Evolutionary conservation across 2,888 invertebrate species (phyloP), one percentile per base, ranked within the genome.

Genomic region (Eudasyphora cyanicolor): DNA sequence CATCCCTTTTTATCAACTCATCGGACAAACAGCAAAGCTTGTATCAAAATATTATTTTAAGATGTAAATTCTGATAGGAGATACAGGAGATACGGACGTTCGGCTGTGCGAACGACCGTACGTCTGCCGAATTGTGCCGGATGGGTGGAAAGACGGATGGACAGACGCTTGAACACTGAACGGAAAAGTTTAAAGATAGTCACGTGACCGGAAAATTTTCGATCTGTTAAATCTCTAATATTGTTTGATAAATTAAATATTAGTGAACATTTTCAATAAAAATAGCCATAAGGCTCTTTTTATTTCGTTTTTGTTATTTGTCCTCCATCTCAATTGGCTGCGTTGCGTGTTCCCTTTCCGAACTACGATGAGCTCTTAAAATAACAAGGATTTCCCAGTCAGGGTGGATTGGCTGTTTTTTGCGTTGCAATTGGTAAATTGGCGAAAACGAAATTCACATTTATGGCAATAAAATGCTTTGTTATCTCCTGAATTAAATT

Each of bases 151-250:
- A 35, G 10, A 19, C 42, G 14, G 21, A 67, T 42, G 42, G 24
- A 29, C 67, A 67, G 67, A 24, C 42, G 67, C 14, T 42, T 21
- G 42, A 67, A 21, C 42, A 38, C 38, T 1, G 38, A 75, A 49
- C 54, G 60, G 79, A 51, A 81, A 73, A 74, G 76, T 77, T 77
- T 77, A 74, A 73, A 69, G 54, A 60, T 32, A 69, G 81, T 32
- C 81, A 82, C 81, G 81, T 82, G 81, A 77, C 81, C 81, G 81
- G 81, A 82, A 82, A 73, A 82, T 77, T 77, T 73, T 73, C 14
- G 73, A 82, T 82, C 77, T 74, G 67, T 74, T 74, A 77, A 74
- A 76, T 77, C 81, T 77, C 67, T 82, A 82, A 82, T 77, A 74
- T 77, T 82, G 74, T 73, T 74, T 76, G 73, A 76, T 81, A 73